These are phyloP conservation scores for Proales similis DNA, from an alignment of 1,140 invertebrate genomes.

Conservation along the genomic window DNA sequence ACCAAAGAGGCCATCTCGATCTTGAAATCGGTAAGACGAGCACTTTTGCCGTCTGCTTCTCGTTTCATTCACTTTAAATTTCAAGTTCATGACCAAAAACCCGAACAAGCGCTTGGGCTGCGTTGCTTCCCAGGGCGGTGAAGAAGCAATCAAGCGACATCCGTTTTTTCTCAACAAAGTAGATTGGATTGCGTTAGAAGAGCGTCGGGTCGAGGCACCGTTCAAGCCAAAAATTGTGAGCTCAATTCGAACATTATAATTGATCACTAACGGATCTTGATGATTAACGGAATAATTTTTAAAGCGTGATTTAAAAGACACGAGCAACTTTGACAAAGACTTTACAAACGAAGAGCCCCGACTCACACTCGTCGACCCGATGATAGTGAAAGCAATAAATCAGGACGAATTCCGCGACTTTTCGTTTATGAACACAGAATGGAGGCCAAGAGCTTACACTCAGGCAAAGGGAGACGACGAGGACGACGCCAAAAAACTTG, in stretches of 20 bases:
- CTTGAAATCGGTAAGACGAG: conserved; percentile 68
- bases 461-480: background rate
- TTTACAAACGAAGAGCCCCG: conserved; percentile 96
- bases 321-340: conserved; percentile 96
- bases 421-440: conserved; percentile 89
- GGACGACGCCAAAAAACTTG: too few relatives aligned
- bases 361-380: conserved; percentile 81
- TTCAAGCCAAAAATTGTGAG: conserved; percentile 96
- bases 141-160: conserved; percentile 79
- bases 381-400: conserved; percentile 82
- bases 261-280: too few relatives aligned
- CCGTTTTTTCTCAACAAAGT: conserved; percentile 86
- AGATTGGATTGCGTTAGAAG: conserved; percentile 88
- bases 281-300: too few relatives aligned
- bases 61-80: background rate
- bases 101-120: conserved; percentile 85
- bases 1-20: conserved; percentile 91
- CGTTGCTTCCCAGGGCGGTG: conserved; percentile 65
- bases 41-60: background rate
- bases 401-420: conserved; percentile 95
- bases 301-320: conserved; percentile 93
- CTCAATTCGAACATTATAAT: too few relatives aligned
- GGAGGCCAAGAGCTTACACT: conserved; percentile 41
- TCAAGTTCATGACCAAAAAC: conserved; percentile 94
- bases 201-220: conserved; percentile 81